These are phyloP conservation scores for Fukomys damarensis DNA, from an alignment of 2,113 vertebrate species.

Conservation along the genomic window DNA sequence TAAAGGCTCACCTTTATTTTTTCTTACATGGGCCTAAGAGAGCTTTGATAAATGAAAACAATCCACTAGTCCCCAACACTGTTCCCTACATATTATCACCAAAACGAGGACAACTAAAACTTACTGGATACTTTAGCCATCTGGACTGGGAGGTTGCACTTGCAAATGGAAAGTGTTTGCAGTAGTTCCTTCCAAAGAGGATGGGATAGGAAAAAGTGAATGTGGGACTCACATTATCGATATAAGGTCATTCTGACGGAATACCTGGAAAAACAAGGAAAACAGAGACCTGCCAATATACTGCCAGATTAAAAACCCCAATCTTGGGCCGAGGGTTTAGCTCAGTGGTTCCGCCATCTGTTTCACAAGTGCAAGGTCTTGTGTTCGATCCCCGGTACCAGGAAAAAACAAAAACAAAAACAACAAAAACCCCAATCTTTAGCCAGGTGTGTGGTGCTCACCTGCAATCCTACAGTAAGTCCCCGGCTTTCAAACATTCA, in stretches of 20 bases:
- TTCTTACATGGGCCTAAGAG: not conserved
- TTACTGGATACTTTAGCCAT: not conserved
- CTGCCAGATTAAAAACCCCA: not conserved
- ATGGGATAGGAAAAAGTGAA: not conserved
- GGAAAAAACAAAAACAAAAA: too few species aligned
- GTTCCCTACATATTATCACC: not conserved
- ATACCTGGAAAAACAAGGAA: not conserved
- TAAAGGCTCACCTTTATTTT: not conserved
- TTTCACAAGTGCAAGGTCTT: too few species aligned
- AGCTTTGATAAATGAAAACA: not conserved
- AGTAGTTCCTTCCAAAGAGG: not conserved
- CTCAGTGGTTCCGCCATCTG: too few species aligned
- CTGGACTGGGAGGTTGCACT: not conserved
- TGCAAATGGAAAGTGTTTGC: not conserved
- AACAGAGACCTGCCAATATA: not conserved
- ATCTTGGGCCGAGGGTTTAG: too few species aligned
- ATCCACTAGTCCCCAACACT: not conserved
- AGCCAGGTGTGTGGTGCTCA: not conserved
- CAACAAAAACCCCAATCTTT: too few species aligned
- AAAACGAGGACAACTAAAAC: not conserved
- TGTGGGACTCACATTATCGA: not conserved
- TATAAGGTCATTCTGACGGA: not conserved
- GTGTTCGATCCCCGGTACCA: too few species aligned
- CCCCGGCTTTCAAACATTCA: not conserved
- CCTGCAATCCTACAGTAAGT: not conserved